Percentiles rank a stretch among this genome's conserved stretches.
Evolutionary conservation across 1,140 invertebrate species (phyloP).

Genomic region (Cephus cinctus): DNA sequence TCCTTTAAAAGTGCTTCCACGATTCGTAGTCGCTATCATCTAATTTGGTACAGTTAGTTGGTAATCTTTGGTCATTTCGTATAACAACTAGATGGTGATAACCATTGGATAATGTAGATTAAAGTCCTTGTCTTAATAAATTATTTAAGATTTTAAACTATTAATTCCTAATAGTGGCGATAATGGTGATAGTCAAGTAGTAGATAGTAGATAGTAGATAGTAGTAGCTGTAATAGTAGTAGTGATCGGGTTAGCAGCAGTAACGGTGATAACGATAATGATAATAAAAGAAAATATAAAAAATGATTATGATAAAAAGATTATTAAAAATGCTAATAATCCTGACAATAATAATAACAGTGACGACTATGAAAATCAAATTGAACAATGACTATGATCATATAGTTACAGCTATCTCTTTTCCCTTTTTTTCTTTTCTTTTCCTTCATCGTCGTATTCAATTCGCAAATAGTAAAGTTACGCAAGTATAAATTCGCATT

Average conservation of each 20-base stretch:
- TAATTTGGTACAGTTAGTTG: slow-evolving; percentile 39
- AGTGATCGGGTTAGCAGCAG: slow-evolving; percentile 24
- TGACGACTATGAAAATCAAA: slow-evolving; percentile 25
- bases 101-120: slow-evolving; percentile 33
- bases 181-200: too few species aligned
- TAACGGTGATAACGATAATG: slow-evolving; percentile 5
- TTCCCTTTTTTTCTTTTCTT: not conserved
- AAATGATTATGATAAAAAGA: slow-evolving; percentile 15
- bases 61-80: slow-evolving; percentile 40
- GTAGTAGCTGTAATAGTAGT: too few species aligned
- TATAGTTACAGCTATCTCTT: not conserved
- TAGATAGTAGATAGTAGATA: too few species aligned
- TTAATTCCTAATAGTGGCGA: slow-evolving; percentile 26
- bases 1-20: slow-evolving; percentile 23
- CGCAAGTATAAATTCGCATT: too few species aligned
- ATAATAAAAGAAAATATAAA: slow-evolving; percentile 22
- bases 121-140: slow-evolving; percentile 28
- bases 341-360: slow-evolving; percentile 24
- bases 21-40: slow-evolving; percentile 26
- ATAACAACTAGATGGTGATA: slow-evolving; percentile 37
- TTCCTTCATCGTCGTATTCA: not conserved
- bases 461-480: not conserved
- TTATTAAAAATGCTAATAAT: slow-evolving; percentile 31
- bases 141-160: slow-evolving; percentile 33
- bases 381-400: slow-evolving; percentile 5